These are phyloP conservation scores for Berghia stephanieae DNA, from an alignment of 1,140 invertebrate genomes.

Conservation along the genomic window DNA sequence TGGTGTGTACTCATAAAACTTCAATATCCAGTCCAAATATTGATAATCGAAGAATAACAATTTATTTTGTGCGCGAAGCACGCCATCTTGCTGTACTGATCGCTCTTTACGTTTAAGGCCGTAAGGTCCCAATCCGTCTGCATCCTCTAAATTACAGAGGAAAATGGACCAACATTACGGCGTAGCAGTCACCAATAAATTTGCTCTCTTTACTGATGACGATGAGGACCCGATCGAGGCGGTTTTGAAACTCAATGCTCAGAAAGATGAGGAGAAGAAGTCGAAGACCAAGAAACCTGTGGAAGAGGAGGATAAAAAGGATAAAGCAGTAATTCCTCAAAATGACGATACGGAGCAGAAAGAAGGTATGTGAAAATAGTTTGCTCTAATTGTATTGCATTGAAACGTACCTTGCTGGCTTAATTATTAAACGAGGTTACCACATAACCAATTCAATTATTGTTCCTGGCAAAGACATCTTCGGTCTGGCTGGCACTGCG, in stretches of 20 bases:
- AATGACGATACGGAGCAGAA: not conserved
- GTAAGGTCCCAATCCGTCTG: slow-evolving; percentile 62
- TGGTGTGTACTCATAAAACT: not conserved
- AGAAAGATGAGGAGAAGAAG: slow-evolving; percentile 79
- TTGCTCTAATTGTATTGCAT: not conserved
- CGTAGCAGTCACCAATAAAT: slow-evolving; percentile 90
- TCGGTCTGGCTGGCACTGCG: too few species aligned
- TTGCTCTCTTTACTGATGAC: slow-evolving; percentile 84
- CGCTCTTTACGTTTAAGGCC: slow-evolving; percentile 52
- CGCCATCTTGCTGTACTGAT: slow-evolving; percentile 66
- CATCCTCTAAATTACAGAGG: slow-evolving; percentile 65
- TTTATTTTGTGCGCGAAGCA: slow-evolving; percentile 48
- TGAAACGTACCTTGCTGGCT: not conserved
- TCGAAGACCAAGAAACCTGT: slow-evolving; percentile 71
- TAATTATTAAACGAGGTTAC: not conserved
- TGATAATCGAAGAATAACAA: not conserved
- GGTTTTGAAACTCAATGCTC: slow-evolving; percentile 76
- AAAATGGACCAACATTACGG: slow-evolving; percentile 92
- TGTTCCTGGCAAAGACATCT: too few species aligned
- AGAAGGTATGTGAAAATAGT: not conserved
- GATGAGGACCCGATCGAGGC: slow-evolving; percentile 89
- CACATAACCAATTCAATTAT: slow-evolving; percentile 23
- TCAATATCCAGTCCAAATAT: not conserved
- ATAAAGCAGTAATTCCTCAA: not conserved
- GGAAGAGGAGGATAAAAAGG: slow-evolving; percentile 82